These are phyloP conservation scores for Serranus cabrilla DNA, from an alignment of 2,797 vertebrate genomes.

Conservation along the genomic window DNA sequence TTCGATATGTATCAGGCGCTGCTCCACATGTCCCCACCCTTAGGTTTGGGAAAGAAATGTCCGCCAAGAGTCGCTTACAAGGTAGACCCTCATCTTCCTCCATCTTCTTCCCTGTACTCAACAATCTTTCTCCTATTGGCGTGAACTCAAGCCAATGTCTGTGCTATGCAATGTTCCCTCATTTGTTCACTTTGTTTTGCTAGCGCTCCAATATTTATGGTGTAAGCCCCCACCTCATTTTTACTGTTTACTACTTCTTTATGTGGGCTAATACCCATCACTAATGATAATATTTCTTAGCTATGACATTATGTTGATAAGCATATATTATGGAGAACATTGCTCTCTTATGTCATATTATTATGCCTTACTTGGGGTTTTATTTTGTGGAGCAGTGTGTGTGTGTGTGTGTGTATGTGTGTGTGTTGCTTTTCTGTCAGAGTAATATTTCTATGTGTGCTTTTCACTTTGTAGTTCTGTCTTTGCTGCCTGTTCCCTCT, in stretches of 20 bases:
- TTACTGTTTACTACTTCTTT: constrained; percentile 41
- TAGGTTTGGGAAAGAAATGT: constrained; percentile 99
- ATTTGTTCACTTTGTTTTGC: constrained; percentile 77
- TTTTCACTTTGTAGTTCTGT: constrained; percentile 58
- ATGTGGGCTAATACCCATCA: constrained; percentile 26
- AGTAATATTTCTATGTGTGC: constrained; percentile 54
- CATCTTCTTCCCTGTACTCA: constrained; percentile 67
- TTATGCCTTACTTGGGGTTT: constrained; percentile 52
- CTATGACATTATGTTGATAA: constrained; percentile 3
- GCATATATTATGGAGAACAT: constrained; percentile 16
- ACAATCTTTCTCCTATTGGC: constrained; percentile 76
- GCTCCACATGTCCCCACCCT: constrained; percentile 99
- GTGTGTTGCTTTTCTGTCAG: constrained; percentile 61
- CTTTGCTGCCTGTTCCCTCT: constrained; percentile 53
- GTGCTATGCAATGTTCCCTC: constrained; percentile 79
- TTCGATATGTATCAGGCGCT: constrained; percentile 99
- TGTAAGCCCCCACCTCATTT: constrained; percentile 65
- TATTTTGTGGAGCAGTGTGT: constrained; percentile 79
- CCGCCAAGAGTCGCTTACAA: constrained; percentile 98
- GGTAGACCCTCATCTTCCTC: constrained; percentile 88
- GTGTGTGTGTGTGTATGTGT: constrained; percentile 37
- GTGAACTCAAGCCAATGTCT: constrained; percentile 79
- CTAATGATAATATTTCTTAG: constrained; percentile 25
- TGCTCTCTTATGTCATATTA: constrained; percentile 25
- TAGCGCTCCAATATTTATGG: constrained; percentile 71